Percentiles rank a stretch among this genome's conserved stretches.
Conservation (phyloP, 2,113 vertebrate genomes). For the Myiagra hebetior region DNA sequence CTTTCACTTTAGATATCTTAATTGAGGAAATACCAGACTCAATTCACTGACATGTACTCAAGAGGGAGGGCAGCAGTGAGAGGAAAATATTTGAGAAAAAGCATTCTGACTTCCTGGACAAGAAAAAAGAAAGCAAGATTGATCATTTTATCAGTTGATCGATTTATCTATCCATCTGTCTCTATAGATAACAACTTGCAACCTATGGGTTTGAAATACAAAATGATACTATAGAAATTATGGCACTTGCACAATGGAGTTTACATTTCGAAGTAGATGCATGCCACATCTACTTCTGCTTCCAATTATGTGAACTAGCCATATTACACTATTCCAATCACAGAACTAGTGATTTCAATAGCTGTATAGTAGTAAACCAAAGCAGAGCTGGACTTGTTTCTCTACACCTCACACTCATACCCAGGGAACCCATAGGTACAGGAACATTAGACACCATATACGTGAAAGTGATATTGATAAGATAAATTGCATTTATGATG, state of each 20-base stretch:
- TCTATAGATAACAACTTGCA: not conserved
- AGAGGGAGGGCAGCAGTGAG: not conserved
- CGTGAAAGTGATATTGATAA: not conserved
- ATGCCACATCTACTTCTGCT: not conserved
- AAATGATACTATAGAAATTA: not conserved
- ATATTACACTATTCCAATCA: not conserved
- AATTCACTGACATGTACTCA: constrained; percentile 11
- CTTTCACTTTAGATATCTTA: constrained; percentile 44
- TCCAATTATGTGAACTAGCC: not conserved
- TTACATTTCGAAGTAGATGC: not conserved
- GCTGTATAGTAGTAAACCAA: not conserved
- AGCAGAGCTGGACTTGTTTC: not conserved
- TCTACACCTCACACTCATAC: not conserved
- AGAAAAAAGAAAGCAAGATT: not conserved
- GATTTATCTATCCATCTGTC: fast-evolving
- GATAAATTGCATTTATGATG: not conserved
- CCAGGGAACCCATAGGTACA: not conserved
- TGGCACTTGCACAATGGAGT: not conserved
- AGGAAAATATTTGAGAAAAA: constrained; percentile 6
- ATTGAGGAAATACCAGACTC: constrained; percentile 45
- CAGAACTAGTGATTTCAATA: not conserved
- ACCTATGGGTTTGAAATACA: not conserved
- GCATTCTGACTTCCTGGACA: not conserved
- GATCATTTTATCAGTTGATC: not conserved
- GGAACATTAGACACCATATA: not conserved